These are phyloP conservation scores for Elysia chlorotica DNA, from an alignment of 1,140 invertebrate genomes.

Conservation along the genomic window DNA sequence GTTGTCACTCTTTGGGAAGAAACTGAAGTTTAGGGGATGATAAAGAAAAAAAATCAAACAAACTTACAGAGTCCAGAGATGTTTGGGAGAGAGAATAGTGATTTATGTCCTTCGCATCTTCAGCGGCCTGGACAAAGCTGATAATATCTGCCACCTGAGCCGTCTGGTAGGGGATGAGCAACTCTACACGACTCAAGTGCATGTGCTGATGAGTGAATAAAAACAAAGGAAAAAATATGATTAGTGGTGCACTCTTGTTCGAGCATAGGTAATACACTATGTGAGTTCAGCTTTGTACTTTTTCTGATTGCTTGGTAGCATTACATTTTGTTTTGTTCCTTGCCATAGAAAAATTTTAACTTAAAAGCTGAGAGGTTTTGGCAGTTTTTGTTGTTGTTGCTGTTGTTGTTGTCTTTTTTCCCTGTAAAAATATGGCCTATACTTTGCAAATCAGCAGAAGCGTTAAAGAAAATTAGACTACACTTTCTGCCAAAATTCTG, in stretches of 20 bases:
- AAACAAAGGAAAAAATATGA: neutral
- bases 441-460: too few species aligned
- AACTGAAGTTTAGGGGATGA: neutral
- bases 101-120: constrained; percentile 44
- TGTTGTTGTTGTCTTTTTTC: too few species aligned
- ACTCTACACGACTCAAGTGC: constrained; percentile 68
- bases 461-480: too few species aligned
- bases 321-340: neutral
- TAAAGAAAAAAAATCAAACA: neutral
- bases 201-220: constrained; percentile 34
- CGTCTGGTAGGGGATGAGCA: constrained; percentile 64
- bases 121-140: constrained; percentile 47
- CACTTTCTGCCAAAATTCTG: too few species aligned
- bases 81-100: constrained; percentile 65
- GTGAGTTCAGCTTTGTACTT: too few species aligned
- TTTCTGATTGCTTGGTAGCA: neutral
- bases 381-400: neutral
- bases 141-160: constrained; percentile 43
- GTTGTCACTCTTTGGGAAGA: neutral
- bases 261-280: too few species aligned
- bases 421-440: too few species aligned
- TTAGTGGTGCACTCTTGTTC: neutral
- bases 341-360: neutral
- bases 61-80: constrained; percentile 59
- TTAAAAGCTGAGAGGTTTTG: neutral